Evolutionary conservation across 2,888 invertebrate species (phyloP).

Genomic region (Athalia rosae): DNA sequence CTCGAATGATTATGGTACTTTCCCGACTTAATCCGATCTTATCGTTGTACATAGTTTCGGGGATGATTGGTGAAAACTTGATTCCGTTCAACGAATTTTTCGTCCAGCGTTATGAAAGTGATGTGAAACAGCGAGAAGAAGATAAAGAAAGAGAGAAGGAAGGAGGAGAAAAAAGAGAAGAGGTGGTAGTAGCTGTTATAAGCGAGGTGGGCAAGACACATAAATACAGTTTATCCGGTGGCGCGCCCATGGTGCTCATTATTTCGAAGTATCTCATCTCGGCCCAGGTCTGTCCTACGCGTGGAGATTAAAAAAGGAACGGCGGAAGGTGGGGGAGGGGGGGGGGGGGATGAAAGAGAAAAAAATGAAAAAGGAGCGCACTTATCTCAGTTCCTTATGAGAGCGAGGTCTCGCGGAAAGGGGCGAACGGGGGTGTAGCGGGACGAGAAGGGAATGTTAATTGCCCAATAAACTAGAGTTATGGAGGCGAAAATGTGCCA

Average conservation of each 20-base stretch:
- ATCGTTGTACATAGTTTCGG: too few species aligned
- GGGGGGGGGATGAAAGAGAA: slow-evolving; percentile 23
- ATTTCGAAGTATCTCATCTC: slow-evolving; percentile 72
- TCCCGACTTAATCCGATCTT: too few species aligned
- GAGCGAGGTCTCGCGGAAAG: slow-evolving; percentile 11
- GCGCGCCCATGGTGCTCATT: slow-evolving; percentile 72
- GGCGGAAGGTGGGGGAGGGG: slow-evolving; percentile 4
- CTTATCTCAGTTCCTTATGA: slow-evolving; percentile 40
- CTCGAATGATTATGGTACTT: too few species aligned
- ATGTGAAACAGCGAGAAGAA: too few species aligned
- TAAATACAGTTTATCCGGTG: slow-evolving; percentile 72
- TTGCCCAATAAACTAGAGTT: slow-evolving; percentile 72
- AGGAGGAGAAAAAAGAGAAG: slow-evolving; percentile 49
- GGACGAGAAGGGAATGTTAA: slow-evolving; percentile 66
- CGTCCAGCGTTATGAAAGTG: too few species aligned
- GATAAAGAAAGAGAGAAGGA: too few species aligned
- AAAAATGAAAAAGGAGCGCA: slow-evolving; percentile 2
- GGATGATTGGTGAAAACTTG: too few species aligned
- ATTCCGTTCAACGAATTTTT: too few species aligned
- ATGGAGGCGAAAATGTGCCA: slow-evolving; percentile 63
- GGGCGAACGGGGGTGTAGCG: slow-evolving; percentile 41
- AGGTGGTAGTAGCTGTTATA: slow-evolving; percentile 49
- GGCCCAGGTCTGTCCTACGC: slow-evolving; percentile 52
- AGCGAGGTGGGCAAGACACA: slow-evolving; percentile 62
- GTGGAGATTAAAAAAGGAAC: slow-evolving; percentile 57